A percentile compares a stretch with the other conserved stretches of the same genome.
These are phyloP conservation scores for Lepus europaeus DNA, from an alignment of 2,113 vertebrate genomes.

Conservation along the genomic window DNA sequence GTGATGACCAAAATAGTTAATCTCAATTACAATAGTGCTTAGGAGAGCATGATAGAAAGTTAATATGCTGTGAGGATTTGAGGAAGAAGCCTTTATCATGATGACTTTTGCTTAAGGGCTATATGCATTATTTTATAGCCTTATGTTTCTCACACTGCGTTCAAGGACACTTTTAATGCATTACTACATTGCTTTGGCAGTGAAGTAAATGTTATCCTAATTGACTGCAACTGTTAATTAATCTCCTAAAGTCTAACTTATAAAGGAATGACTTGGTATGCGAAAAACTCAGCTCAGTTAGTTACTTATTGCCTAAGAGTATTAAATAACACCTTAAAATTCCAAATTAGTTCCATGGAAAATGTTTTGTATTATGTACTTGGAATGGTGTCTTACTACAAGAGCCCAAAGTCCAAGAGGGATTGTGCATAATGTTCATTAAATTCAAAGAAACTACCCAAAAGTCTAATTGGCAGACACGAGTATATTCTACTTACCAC, in stretches of 20 bases:
- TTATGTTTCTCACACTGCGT: slow-evolving; percentile 11
- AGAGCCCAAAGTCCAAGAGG: too few species aligned
- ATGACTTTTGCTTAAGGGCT: slow-evolving; percentile 15
- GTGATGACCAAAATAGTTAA: neutral
- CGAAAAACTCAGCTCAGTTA: neutral
- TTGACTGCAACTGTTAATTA: neutral
- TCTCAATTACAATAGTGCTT: neutral
- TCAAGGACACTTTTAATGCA: neutral
- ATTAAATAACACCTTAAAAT: neutral
- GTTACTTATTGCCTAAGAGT: neutral
- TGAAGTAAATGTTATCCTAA: slow-evolving; percentile 28
- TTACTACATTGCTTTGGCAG: neutral
- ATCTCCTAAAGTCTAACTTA: slow-evolving; percentile 7
- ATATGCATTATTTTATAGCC: slow-evolving; percentile 2
- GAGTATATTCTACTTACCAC: too few species aligned
- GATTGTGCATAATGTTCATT: too few species aligned
- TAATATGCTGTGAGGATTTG: neutral
- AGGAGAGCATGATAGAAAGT: neutral
- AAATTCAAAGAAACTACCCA: too few species aligned
- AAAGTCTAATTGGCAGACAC: too few species aligned
- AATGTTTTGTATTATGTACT: neutral
- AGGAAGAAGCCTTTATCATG: neutral
- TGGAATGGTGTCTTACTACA: neutral
- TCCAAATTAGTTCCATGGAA: neutral
- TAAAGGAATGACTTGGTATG: slow-evolving; percentile 12